Percentiles rank a stretch among this genome's conserved stretches.
These are phyloP conservation scores for Tylochromis polylepis DNA, from an alignment of 2,113 vertebrate genomes.

Conservation along the genomic window DNA sequence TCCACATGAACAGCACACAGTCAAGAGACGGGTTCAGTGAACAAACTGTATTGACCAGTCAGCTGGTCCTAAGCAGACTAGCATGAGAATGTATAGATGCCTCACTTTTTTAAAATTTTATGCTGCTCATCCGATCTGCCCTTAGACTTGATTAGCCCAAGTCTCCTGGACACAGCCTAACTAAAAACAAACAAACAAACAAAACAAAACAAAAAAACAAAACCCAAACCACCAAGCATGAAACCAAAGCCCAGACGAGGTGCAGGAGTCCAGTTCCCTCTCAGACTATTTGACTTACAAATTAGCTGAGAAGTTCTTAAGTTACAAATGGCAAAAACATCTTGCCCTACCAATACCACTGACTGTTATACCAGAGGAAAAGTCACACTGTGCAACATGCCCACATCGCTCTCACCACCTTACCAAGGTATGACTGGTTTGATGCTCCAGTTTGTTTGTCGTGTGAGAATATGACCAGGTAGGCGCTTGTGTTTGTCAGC, in stretches of 20 bases:
- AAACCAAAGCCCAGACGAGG: neutral
- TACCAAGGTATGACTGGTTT: conserved; percentile 52
- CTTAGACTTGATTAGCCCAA: neutral
- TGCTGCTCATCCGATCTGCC: neutral
- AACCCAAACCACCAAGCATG: neutral
- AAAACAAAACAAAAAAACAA: neutral
- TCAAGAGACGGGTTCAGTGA: neutral
- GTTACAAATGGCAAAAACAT: neutral
- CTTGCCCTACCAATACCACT: neutral
- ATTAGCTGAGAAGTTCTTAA: neutral
- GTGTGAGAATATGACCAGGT: conserved; percentile 79
- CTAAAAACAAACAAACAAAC: neutral
- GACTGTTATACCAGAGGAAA: neutral
- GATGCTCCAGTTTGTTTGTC: conserved; percentile 56
- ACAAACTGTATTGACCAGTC: neutral
- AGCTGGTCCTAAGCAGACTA: neutral
- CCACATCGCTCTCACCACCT: neutral
- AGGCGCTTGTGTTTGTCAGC: conserved; percentile 54
- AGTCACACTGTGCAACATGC: neutral
- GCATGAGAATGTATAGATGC: neutral
- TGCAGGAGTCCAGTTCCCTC: neutral
- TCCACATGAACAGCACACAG: neutral
- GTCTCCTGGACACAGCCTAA: neutral
- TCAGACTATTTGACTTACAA: neutral
- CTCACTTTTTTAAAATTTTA: neutral